Base-by-base conservation (phyloP, 2,888 invertebrate species). In the Pristionchus entomophagus region DNA sequence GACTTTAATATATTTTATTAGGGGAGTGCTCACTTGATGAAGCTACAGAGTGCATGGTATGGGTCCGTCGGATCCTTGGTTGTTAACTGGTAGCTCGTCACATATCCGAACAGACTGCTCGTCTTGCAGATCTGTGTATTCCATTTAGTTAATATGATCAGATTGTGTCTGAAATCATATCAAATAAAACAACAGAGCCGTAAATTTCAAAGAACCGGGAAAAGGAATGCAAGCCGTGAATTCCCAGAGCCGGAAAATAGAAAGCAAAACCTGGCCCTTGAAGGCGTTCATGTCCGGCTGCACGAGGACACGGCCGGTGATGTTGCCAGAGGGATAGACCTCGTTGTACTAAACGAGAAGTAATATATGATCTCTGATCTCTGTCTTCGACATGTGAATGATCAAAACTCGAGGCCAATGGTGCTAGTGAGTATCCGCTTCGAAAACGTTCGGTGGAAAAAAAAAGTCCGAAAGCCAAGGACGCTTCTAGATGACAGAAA, bases 261-360 rank as follows among this genome's bases (percentile, higher is more conserved):
- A 0, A 38, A 35, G 2, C 38, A n/a, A n/a, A 19, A 73, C 73
- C 73, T 73, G 73, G n/a, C 41, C 26, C 73, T 73, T 51, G 29
- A 84, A 32, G 1, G 29, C 22, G n/a, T 62, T 65, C 65, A 84
- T 84, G 35, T 84, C 65, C 29, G 62, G 83, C 49, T 84, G 83
- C 53, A 65, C 38, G 8, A 84, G 19, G 12, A 84, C 45, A 0
- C 83, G 83, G 2, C 49, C 49, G 29, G 83, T 84, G 45, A 65
- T 41, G 65, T 84, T 84, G 12, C 83, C 65, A 8, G 29, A 22
- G 3, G 65, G 83, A 32, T 65, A 84, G 32, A 65, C 49, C 49
- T 84, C 83, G 32, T 65, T 62, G 49, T 84, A 84, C 83, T 84
- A 29, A 41, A 45, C 26, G 59, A 14, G 22, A 59, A 59, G 14